A percentile compares a stretch with the other conserved stretches of the same genome.
Conservation (phyloP, 2,888 invertebrate species). For the Drosophila falleni region DNA sequence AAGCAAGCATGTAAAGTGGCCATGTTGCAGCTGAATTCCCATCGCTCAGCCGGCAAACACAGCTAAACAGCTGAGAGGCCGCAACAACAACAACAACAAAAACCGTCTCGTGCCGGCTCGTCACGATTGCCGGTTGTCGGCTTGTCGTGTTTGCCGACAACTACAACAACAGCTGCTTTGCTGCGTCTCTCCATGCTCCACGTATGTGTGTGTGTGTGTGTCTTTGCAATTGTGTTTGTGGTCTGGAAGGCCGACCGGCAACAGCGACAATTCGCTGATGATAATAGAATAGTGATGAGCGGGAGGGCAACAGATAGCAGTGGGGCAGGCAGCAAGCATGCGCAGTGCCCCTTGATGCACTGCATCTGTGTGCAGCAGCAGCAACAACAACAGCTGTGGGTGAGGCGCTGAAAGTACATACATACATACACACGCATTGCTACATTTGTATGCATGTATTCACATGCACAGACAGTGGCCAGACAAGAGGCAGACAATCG, state of each 20-base stretch:
- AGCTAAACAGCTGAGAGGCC: slow-evolving; percentile 71
- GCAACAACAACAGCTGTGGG: slow-evolving; percentile 40
- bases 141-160: slow-evolving; percentile 37
- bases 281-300: slow-evolving; percentile 11
- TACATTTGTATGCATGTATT: background rate
- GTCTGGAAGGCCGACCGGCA: slow-evolving; percentile 51
- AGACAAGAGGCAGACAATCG: slow-evolving; percentile 62
- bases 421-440: background rate
- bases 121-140: slow-evolving; percentile 15
- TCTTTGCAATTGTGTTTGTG: slow-evolving; percentile 27
- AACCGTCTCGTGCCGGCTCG: slow-evolving; percentile 35
- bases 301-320: slow-evolving; percentile 15
- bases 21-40: slow-evolving; percentile 73
- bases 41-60: slow-evolving; percentile 64
- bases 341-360: slow-evolving; percentile 46
- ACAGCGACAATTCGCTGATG: slow-evolving; percentile 34
- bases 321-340: slow-evolving; percentile 54
- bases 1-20: slow-evolving; percentile 58
- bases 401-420: slow-evolving; percentile 13
- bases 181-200: slow-evolving; percentile 19
- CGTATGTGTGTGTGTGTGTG: slow-evolving; percentile 1
- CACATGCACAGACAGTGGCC: slow-evolving; percentile 34
- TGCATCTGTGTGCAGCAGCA: slow-evolving; percentile 45
- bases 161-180: slow-evolving; percentile 74
- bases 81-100: slow-evolving; percentile 4